Conservation (phyloP, 1,140 invertebrate genomes). For the Conus betulinus region DNA sequence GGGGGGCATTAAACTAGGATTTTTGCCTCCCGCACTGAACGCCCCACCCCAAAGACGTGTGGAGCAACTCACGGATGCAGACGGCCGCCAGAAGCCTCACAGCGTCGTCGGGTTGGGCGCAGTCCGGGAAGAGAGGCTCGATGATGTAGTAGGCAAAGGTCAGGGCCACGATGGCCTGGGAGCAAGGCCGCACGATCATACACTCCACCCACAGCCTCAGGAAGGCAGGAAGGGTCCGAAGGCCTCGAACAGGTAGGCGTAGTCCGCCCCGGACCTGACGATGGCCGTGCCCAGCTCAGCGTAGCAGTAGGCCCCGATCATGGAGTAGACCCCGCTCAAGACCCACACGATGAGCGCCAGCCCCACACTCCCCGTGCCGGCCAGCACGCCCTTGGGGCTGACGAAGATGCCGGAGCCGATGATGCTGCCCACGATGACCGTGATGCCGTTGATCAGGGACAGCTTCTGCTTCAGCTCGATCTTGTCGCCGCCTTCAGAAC, state of each 20-base stretch:
- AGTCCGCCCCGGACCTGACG: constrained; percentile 71
- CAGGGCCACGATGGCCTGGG: constrained; percentile 77
- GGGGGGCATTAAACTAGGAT: too few species aligned
- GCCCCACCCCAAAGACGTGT: background rate
- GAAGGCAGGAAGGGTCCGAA: constrained; percentile 75
- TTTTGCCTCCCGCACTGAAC: too few species aligned
- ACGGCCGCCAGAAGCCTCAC: constrained; percentile 69
- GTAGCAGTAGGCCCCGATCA: constrained; percentile 79
- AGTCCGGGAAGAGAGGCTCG: constrained; percentile 74
- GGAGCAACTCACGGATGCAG: constrained; percentile 72
- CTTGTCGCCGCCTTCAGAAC: constrained; percentile 32
- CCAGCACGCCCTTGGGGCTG: constrained; percentile 92
- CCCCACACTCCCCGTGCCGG: constrained; percentile 90
- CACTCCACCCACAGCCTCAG: constrained; percentile 79
- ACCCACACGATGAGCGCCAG: constrained; percentile 89
- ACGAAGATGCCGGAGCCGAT: constrained; percentile 93
- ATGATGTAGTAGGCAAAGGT: constrained; percentile 75
- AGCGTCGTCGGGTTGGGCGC: constrained; percentile 70
- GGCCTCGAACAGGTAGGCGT: constrained; percentile 74
- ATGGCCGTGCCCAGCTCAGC: constrained; percentile 73
- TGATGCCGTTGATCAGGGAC: constrained; percentile 69
- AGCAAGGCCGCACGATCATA: constrained; percentile 85
- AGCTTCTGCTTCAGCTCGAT: constrained; percentile 71
- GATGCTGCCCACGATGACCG: constrained; percentile 74
- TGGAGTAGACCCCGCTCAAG: constrained; percentile 86